Base-by-base conservation (phyloP, 2,888 invertebrate species). In the Leptopterna dolabrata region DNA sequence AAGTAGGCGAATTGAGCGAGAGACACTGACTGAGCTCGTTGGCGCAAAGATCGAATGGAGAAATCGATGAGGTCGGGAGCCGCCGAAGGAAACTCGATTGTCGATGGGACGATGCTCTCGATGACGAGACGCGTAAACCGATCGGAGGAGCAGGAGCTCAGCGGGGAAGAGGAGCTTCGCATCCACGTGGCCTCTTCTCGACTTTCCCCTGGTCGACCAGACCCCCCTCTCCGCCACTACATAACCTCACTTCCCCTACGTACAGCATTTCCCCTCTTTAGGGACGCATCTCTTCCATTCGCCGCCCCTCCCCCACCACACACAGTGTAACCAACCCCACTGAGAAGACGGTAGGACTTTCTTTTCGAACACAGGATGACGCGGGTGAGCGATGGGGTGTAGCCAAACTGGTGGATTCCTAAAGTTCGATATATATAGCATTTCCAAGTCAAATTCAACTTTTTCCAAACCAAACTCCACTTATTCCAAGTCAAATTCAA, bases 81-180 rank as follows among this genome's bases (percentile, higher is more conserved):
- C 71, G 71, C 55, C 55, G 24, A 11, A n/a, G 24, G 1, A 11
- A 1, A 19, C 29, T 11, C 71, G 71, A 71, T 14, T n/a, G n/a
- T 71, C 71, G 71, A 71, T 71, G 9, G 71, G 29, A 24, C 55
- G 55, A 55, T 55, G 71, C 30, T 71, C 71, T 71, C 71, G 71
- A 71, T 27, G 71, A 71, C 27, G 71, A 71, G 71, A 71, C 71
- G 30, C 71, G 36, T 13, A 71, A 71, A 71, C 71, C 71, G 71
- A 71, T 71, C 71, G 71, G 71, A 3, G 71, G 9, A 11, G 1
- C 71, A 29, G 71, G 71, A 71, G 71, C 14, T 29, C 71, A 71
- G 29, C 14, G 30, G 29, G 36, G 16, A 29, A 11, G 11, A 71
- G 71, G 71, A 71, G 71, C 30, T 29, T 16, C 11, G 2, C 24